A percentile compares a stretch with the other conserved stretches of the same genome.
Evolutionary conservation across 2,888 invertebrate species (phyloP).

Genomic region (Mellilla xanthometata): DNA sequence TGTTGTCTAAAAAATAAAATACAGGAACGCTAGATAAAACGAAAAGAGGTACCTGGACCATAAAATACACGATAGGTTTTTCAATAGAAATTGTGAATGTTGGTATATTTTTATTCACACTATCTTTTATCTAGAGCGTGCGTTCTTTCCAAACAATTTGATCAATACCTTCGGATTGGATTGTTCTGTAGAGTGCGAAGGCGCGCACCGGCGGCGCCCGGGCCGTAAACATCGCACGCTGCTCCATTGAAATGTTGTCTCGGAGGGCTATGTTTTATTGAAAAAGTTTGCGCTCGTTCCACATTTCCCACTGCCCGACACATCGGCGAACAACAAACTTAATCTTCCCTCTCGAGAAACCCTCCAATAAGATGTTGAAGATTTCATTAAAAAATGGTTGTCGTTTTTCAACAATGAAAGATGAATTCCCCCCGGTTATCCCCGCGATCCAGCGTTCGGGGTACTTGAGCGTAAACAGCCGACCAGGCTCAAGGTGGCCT

Average conservation of each 20-base stretch:
- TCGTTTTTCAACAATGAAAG: constrained; percentile 38
- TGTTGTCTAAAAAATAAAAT: background rate
- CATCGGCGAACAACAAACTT: constrained; percentile 31
- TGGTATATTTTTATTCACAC: constrained; percentile 13
- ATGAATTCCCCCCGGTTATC: constrained; percentile 47
- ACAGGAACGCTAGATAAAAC: background rate
- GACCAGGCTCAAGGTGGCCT: constrained; percentile 72
- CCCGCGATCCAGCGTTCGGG: constrained; percentile 40
- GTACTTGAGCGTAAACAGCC: constrained; percentile 61
- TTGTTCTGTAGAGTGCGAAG: constrained; percentile 57
- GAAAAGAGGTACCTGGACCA: background rate
- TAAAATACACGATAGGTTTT: background rate
- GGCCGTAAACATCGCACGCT: constrained; percentile 66
- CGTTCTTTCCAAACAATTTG: constrained; percentile 49
- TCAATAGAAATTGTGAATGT: constrained; percentile 9
- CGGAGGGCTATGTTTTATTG: constrained; percentile 76
- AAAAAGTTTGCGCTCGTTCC: constrained; percentile 70
- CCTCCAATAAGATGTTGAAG: constrained; percentile 8
- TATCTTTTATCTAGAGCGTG: constrained; percentile 18
- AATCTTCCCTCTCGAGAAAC: constrained; percentile 13
- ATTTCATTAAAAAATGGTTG: constrained; percentile 28
- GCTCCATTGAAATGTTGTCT: constrained; percentile 77
- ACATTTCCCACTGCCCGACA: constrained; percentile 37
- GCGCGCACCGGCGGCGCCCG: constrained; percentile 44
- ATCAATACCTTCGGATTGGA: constrained; percentile 66